phyloP scores from a whole-genome alignment of 2,888 invertebrate species.

The Trichopria drosophilae region DNA sequence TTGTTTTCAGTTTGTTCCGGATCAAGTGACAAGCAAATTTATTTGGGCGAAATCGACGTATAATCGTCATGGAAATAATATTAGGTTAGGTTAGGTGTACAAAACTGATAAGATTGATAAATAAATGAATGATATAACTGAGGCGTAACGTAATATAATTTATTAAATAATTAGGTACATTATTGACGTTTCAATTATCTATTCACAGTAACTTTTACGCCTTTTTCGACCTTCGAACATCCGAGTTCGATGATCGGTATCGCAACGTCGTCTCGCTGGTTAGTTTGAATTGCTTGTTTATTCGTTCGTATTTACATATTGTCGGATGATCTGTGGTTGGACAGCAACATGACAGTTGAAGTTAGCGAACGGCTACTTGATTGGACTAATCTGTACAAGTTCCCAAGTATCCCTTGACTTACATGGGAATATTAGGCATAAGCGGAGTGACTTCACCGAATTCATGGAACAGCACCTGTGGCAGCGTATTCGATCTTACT shows the following conservation, averaged over 20 bases:
- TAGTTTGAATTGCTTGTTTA: no score
- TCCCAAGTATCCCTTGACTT: no score
- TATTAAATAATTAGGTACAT: constrained; percentile 33
- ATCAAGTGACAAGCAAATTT: constrained; percentile 94
- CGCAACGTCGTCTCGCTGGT: no score
- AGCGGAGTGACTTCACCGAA: no score
- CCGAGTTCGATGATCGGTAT: no score
- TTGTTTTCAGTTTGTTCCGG: constrained; percentile 77
- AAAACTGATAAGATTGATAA: background rate
- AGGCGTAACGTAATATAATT: constrained; percentile 30
- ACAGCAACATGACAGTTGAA: constrained; percentile 6
- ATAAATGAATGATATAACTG: constrained; percentile 10
- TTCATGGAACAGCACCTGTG: no score
- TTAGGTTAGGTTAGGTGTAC: background rate
- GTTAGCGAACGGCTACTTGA: constrained; percentile 15
- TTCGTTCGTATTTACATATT: no score
- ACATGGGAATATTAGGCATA: no score
- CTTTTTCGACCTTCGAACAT: no score
- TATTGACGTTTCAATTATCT: no score
- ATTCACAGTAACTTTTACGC: no score
- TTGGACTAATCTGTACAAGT: constrained; percentile 16
- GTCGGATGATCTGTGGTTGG: no score
- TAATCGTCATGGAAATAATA: background rate
- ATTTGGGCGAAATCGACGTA: constrained; percentile 81
- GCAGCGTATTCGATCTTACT: background rate